Conservation (phyloP, 2,888 invertebrate genomes). For the Brachyptera risi region DNA sequence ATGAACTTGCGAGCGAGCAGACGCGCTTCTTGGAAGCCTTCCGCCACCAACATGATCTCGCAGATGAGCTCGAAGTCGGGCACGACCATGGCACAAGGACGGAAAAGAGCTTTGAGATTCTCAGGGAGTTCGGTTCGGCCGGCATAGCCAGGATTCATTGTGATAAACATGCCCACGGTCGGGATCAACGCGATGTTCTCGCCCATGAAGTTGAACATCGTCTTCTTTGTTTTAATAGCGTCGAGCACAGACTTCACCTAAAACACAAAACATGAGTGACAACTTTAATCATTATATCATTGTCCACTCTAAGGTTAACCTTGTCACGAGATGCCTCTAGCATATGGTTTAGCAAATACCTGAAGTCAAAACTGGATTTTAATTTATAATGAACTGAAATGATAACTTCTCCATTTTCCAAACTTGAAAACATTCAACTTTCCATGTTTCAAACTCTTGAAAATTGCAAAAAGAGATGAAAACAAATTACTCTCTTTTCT, state of each 20-base stretch:
- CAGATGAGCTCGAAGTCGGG: conserved; percentile 94
- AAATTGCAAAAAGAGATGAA: too few relatives aligned
- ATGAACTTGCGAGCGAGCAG: conserved; percentile 89
- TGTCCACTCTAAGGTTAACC: too few relatives aligned
- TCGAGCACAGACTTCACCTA: conserved; percentile 75
- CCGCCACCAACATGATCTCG: conserved; percentile 95
- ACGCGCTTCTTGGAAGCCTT: conserved; percentile 91
- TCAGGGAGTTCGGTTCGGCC: conserved; percentile 87
- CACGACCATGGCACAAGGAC: conserved; percentile 57
- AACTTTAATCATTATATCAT: too few relatives aligned
- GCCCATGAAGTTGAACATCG: conserved; percentile 79
- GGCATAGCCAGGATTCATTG: conserved; percentile 96
- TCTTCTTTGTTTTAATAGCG: conserved; percentile 78
- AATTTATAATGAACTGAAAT: too few relatives aligned
- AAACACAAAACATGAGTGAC: too few relatives aligned
- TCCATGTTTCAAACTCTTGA: too few relatives aligned
- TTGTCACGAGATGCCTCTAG: too few relatives aligned
- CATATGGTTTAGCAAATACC: too few relatives aligned
- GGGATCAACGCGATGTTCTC: conserved; percentile 68
- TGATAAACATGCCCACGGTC: conserved; percentile 88
- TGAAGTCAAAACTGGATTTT: too few relatives aligned
- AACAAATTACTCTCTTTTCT: too few relatives aligned
- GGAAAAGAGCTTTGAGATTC: conserved; percentile 57
- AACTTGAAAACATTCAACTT: too few relatives aligned
- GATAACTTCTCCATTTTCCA: too few relatives aligned